Evolutionary conservation across 30 jellyfish, hydroid and myxozoan genomes (phyloP), one percentile per base, ranked within the genome.

Genomic region (Aurelia sp.): DNA sequence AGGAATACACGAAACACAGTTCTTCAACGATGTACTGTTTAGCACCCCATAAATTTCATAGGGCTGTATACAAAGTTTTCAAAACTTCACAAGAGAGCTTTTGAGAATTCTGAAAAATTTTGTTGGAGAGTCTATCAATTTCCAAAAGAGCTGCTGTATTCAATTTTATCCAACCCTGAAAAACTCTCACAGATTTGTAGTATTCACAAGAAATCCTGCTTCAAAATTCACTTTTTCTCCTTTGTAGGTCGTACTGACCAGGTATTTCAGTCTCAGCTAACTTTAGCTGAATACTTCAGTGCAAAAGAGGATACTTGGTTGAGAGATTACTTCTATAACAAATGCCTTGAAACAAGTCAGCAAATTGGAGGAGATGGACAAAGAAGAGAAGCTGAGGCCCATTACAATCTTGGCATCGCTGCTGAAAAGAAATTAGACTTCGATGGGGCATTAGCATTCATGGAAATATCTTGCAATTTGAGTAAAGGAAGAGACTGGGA

Each of bases 331-430:
- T 92, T 86, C 83, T 86, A 80, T 78, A 65, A 66, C 17, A 31
- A 71, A 30, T 81, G 94, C 64, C 66, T 76, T 17, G 89, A 81
- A 72, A 80, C 97, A 16, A 86, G 96, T 53, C 40, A 55, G 61
- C 87, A 63, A 16, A 55, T 92, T 33, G 62, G 76, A 62, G 90
- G 96, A 35, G 98, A 92, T 65, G 92, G 92, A 12, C 35, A 96
- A 55, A 69, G 90, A 61, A 92, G 77, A 65, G 98, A 92, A 58
- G 98, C 97, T 47, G 98, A 92, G 65, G 95, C 97, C 41, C 71
- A 80, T 74, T 82, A 62, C 58, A 73, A 86, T 40, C 66, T 92
- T 17, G 98, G 98, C 6, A 81, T 78, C 3, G 63, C 90, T 10
- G 82, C 89, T 13, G 97, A 86, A 70, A 88, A 84, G 61, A 78